Evolutionary conservation across 2,113 vertebrate species (phyloP).

Genomic region (Eulemur macaco): DNA sequence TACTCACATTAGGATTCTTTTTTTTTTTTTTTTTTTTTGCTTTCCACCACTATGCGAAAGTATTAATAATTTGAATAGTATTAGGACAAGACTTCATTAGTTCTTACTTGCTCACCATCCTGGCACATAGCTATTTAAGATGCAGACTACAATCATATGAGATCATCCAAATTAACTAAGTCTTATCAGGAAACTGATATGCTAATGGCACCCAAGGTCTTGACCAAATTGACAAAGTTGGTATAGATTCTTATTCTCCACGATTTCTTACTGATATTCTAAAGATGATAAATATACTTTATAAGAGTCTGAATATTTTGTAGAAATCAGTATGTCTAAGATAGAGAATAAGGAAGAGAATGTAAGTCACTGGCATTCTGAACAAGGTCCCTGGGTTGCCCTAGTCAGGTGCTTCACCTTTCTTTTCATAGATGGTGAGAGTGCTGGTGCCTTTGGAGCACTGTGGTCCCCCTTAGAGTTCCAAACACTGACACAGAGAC

Average conservation of each 20-base stretch:
- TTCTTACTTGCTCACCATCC: neutral
- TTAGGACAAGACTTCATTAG: neutral
- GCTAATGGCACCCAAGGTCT: neutral
- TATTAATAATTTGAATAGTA: neutral
- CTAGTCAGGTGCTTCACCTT: neutral
- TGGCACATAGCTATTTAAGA: neutral
- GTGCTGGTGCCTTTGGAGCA: neutral
- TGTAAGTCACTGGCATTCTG: neutral
- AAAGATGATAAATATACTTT: neutral
- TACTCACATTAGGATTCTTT: neutral
- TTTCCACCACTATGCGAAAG: neutral
- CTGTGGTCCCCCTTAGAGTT: neutral
- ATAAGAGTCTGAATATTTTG: neutral
- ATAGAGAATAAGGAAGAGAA: neutral
- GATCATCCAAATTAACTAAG: neutral
- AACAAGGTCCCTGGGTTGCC: neutral
- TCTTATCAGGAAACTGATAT: neutral
- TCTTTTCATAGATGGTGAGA: neutral
- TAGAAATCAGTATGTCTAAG: neutral
- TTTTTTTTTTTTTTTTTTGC: conserved; percentile 21
- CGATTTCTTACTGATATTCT: neutral
- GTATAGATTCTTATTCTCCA: neutral
- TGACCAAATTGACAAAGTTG: neutral
- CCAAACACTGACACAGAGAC: neutral
- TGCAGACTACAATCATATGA: neutral